A percentile compares a stretch with the other conserved stretches of the same genome.
phyloP scores from a whole-genome alignment of 2,113 vertebrate species.

The Pelvicachromis taeniatus region DNA sequence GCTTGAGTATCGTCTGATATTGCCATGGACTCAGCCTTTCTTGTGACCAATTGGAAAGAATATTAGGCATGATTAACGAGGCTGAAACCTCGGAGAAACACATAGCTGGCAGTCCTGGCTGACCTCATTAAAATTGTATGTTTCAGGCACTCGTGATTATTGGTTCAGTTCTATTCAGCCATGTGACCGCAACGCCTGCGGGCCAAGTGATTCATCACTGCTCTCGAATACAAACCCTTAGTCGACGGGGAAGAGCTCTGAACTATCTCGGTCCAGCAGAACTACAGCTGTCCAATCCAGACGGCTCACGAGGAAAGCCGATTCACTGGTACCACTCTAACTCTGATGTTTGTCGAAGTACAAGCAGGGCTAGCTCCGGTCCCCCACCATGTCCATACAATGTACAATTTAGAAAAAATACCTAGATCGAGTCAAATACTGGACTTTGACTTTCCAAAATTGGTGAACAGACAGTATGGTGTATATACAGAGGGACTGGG shows the following conservation, averaged over 20 bases:
- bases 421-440: fast-evolving
- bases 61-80: constrained; percentile 43
- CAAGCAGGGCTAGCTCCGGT: background rate
- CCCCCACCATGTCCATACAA: fast-evolving
- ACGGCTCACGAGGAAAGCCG: background rate
- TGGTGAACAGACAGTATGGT: no score
- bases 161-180: constrained; percentile 15
- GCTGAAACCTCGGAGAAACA: background rate
- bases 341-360: background rate
- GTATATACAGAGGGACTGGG: no score
- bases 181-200: background rate
- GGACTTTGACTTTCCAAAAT: background rate
- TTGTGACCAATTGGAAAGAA: constrained; percentile 43
- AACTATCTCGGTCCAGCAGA: background rate
- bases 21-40: background rate
- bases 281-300: background rate
- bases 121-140: constrained; percentile 30
- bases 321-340: background rate
- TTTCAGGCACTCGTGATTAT: constrained; percentile 16
- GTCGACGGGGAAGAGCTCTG: background rate
- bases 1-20: background rate
- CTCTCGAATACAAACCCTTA: background rate
- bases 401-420: background rate
- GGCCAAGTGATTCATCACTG: constrained; percentile 38
- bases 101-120: constrained; percentile 14